These are phyloP conservation scores for Entomobrya multifasciata DNA, from an alignment of 2,888 invertebrate genomes.

Conservation along the genomic window DNA sequence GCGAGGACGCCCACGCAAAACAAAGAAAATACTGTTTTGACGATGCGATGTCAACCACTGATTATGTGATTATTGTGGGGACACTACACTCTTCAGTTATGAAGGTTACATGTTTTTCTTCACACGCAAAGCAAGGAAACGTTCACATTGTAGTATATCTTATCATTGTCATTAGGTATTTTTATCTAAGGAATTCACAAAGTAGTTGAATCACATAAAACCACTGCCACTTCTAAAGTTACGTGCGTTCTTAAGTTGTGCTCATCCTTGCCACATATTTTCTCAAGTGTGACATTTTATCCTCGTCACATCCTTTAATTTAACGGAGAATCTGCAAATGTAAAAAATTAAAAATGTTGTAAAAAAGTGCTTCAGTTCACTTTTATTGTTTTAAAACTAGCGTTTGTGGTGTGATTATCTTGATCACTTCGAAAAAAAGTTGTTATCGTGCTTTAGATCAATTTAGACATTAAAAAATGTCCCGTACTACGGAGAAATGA, in stretches of 20 bases:
- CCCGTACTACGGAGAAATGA: not conserved
- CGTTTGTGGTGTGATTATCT: not conserved
- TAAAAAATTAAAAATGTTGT: conserved; percentile 11
- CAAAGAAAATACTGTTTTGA: not conserved
- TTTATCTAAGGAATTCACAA: not conserved
- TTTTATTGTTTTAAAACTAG: no score
- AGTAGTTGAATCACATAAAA: not conserved
- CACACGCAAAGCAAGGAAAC: not conserved
- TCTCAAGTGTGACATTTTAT: conserved; percentile 51
- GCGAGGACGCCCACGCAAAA: conserved; percentile 22
- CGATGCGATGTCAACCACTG: conserved; percentile 19
- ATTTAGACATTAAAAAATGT: no score
- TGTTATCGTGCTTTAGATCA: no score
- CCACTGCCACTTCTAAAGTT: not conserved
- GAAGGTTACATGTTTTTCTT: conserved; percentile 36
- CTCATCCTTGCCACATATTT: not conserved
- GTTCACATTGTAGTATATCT: conserved; percentile 14
- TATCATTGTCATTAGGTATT: not conserved
- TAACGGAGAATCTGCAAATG: conserved; percentile 34
- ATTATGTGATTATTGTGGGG: not conserved
- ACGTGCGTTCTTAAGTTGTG: no score
- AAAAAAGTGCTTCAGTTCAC: not conserved
- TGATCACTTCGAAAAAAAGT: not conserved
- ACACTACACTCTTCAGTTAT: not conserved
- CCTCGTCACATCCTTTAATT: conserved; percentile 49